phyloP scores from a whole-genome alignment of 2,888 invertebrate species.

The Chymomyza amoena region DNA sequence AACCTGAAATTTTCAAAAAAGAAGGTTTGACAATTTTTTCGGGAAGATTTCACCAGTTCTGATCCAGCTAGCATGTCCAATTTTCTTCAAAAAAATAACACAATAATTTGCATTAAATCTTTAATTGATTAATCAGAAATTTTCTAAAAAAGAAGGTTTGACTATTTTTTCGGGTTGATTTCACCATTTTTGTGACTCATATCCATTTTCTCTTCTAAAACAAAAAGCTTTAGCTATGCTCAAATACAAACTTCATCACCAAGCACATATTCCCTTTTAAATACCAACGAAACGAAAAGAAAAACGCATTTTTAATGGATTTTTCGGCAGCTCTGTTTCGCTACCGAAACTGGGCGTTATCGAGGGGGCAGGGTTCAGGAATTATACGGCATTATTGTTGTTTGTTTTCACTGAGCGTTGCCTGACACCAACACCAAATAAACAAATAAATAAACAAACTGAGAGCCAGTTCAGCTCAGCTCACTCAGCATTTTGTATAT shows the following conservation, averaged over 20 bases:
- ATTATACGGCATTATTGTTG: slow-evolving; percentile 67
- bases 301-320: slow-evolving; percentile 68
- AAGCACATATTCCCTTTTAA: background rate
- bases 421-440: slow-evolving; percentile 44
- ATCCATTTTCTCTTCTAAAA: no score
- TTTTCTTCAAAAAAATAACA: no score
- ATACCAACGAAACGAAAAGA: slow-evolving; percentile 30
- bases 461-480: slow-evolving; percentile 32
- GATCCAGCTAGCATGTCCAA: no score
- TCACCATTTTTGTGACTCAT: no score
- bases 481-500: slow-evolving; percentile 54
- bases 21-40: no score
- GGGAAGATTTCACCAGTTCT: no score
- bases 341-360: slow-evolving; percentile 3
- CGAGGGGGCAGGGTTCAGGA: background rate
- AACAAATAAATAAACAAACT: slow-evolving; percentile 43
- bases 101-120: no score
- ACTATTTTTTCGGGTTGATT: no score
- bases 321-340: slow-evolving; percentile 36
- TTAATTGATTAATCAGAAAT: no score
- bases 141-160: no score
- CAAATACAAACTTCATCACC: background rate
- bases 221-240: no score
- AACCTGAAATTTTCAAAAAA: no score
- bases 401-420: slow-evolving; percentile 61